Evolutionary conservation across 1,140 invertebrate genomes (phyloP), one percentile per base, ranked within the genome.

Genomic region (Lepidostoma basale): DNA sequence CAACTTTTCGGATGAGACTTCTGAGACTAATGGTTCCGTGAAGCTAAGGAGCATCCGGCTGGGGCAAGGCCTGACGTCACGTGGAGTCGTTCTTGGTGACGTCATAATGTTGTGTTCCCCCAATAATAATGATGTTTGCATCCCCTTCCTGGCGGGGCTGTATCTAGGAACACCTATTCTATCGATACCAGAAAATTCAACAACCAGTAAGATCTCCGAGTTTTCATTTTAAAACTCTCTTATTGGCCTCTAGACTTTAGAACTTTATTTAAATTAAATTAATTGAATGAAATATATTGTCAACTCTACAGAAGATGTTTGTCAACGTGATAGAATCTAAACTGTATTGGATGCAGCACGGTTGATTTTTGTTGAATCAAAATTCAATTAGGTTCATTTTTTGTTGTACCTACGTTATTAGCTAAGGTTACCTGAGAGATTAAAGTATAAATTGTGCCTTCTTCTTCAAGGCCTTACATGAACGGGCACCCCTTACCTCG

Each of bases 1-100:
- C 1, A 65, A 59, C 22, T 28, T 67, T 4, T 30, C 54, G 12
- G 54, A 58, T 25, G 22, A 45, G 23, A 45, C 45, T 4, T 0
- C 28, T 5, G 70, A 72, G 64, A 68, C 62, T 10, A 52, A 72
- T 40, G 66, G 66, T 8, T 72, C 70, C 3, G 66, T 72, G 1
- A 25, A 30, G 14, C 16, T 56, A 1, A 64, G 70, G 33, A 65
- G 62, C 39, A 68, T 72, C 16, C 45, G 70, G 30, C 40, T 66
- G 30, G 70, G 62, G 0, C 49, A 72, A 39, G 52, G 39, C 33
- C 36, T 72, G 4, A 36, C 16, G 28, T n/a, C 22, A 2, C 54
- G 45, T 59, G 62, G 66, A n/a, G 22, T 65, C n/a, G 28, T 25
- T 4, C 40, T 14, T 9, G 56, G 47, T 23, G 66, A 68, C 40